Percentiles rank a stretch among this genome's conserved stretches.
Evolutionary conservation across 2,888 invertebrate genomes (phyloP).

Genomic region (Xanthostigma xanthostigma): DNA sequence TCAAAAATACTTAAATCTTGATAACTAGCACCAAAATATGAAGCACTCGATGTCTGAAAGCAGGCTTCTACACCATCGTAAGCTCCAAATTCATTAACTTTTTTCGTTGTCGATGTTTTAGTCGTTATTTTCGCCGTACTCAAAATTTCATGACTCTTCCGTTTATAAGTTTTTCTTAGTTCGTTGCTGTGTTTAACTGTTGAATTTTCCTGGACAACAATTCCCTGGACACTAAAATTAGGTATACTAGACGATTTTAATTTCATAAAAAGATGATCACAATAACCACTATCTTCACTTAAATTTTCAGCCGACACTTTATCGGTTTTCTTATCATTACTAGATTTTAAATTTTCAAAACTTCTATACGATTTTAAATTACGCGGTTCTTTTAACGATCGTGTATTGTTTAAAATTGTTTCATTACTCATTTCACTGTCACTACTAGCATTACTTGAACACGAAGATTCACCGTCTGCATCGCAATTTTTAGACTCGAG

Average conservation of each 20-base stretch:
- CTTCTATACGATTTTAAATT: conserved; percentile 29
- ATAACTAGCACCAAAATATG: conserved; percentile 28
- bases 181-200: conserved; percentile 9
- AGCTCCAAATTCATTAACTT: conserved; percentile 20
- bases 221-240: conserved; percentile 24
- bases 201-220: conserved; percentile 10
- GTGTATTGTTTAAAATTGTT: conserved; percentile 21
- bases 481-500: conserved; percentile 21
- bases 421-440: conserved; percentile 19
- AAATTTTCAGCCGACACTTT: conserved; percentile 61
- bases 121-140: conserved; percentile 7
- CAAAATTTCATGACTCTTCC: conserved; percentile 2
- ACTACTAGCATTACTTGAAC: conserved; percentile 26
- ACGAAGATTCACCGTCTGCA: conserved; percentile 25
- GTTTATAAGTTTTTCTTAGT: conserved; percentile 2
- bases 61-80: conserved; percentile 20
- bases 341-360: conserved; percentile 24
- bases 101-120: conserved; percentile 9
- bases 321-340: conserved; percentile 15
- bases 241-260: conserved; percentile 31
- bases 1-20: conserved; percentile 25
- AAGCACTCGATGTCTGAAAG: conserved; percentile 20
- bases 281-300: conserved; percentile 67
- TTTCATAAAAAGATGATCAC: conserved; percentile 33
- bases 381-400: conserved; percentile 19